phyloP scores from a whole-genome alignment of 2,797 vertebrate genomes.

The Myotis daubentonii region DNA sequence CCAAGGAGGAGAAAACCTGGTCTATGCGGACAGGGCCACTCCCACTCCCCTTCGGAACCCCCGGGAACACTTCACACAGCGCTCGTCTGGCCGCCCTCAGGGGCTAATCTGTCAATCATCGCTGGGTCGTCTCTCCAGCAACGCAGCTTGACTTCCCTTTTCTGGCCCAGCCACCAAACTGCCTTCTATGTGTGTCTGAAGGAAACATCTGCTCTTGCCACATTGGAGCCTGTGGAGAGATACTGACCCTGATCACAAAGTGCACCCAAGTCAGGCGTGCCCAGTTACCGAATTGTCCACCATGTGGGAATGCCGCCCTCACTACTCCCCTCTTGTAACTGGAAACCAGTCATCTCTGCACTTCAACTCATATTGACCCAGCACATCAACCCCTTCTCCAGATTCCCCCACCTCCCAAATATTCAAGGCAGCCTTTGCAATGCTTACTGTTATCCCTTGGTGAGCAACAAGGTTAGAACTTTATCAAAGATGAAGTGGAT shows the following conservation, averaged over 20 bases:
- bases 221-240: neutral
- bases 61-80: neutral
- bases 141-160: conserved; percentile 45
- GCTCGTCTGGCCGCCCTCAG: neutral
- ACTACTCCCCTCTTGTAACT: neutral
- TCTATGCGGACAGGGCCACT: neutral
- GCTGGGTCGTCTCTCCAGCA: conserved; percentile 28
- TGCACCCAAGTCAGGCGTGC: neutral
- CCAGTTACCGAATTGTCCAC: neutral
- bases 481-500: neutral
- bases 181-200: conserved; percentile 9
- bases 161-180: neutral
- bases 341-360: neutral
- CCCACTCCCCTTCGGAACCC: neutral
- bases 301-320: neutral
- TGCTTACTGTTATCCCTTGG: neutral
- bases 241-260: neutral
- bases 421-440: neutral
- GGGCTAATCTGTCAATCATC: neutral
- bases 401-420: neutral
- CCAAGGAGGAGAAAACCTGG: neutral
- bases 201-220: conserved; percentile 2
- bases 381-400: neutral
- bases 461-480: conserved; percentile 11
- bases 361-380: neutral